A percentile compares a stretch with the other conserved stretches of the same genome.
Conservation (phyloP, 2,113 vertebrate genomes). For the Calidris pugnax region DNA sequence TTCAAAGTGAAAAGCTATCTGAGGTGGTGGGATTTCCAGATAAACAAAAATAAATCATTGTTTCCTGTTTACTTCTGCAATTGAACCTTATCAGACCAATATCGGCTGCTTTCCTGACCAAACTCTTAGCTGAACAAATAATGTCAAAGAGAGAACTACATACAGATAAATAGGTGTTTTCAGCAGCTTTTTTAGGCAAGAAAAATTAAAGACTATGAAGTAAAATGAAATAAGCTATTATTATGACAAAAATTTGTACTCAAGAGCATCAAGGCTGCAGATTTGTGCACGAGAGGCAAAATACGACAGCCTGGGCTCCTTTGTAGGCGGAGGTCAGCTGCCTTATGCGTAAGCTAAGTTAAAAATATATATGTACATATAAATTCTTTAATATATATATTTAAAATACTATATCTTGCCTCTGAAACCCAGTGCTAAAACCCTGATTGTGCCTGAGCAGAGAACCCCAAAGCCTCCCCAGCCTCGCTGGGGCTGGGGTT, state of each 20-base stretch:
- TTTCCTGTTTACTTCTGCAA: neutral
- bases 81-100: neutral
- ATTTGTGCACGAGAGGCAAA: neutral
- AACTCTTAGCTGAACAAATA: neutral
- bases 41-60: neutral
- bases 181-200: neutral
- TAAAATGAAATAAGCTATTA: neutral
- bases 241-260: neutral
- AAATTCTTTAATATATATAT: neutral
- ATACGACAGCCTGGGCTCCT: neutral
- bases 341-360: neutral
- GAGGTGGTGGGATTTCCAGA: neutral
- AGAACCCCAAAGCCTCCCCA: neutral
- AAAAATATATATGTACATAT: neutral
- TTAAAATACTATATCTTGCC: neutral
- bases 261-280: neutral
- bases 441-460: neutral
- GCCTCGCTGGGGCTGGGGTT: neutral
- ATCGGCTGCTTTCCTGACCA: neutral
- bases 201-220: neutral
- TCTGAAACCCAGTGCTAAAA: neutral
- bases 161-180: neutral
- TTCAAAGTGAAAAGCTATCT: neutral
- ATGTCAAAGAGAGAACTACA: neutral
- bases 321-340: neutral